Conservation (phyloP, 2,113 vertebrate species). For the Porphyrio hochstetteri region DNA sequence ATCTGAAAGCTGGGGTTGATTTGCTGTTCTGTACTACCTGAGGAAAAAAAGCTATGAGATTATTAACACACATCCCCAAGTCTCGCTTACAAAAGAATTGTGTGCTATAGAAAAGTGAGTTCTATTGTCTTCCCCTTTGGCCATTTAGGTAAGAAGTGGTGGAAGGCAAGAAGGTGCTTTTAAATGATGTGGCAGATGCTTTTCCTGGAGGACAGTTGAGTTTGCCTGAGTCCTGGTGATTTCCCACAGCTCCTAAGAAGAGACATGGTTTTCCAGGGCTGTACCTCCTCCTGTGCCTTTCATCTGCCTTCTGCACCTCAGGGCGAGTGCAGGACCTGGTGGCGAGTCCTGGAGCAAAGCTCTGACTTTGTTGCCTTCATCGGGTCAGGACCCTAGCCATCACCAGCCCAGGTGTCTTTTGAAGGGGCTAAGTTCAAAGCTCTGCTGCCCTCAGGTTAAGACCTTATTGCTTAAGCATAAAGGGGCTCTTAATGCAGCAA, state of each 20-base stretch:
- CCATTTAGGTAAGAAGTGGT: neutral
- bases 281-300: neutral
- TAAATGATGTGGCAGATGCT: neutral
- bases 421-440: neutral
- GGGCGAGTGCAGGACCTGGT: neutral
- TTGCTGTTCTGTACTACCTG: neutral
- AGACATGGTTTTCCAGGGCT: neutral
- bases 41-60: neutral
- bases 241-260: neutral
- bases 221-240: neutral
- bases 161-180: neutral
- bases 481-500: neutral
- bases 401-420: neutral
- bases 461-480: neutral
- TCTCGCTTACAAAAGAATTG: too few species aligned
- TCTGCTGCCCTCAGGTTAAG: neutral
- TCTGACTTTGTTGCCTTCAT: neutral
- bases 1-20: neutral
- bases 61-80: neutral
- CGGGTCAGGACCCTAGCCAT: neutral
- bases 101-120: neutral
- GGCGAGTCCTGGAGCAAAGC: neutral
- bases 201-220: neutral
- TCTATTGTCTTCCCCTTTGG: neutral
- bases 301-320: neutral